Base-by-base conservation (phyloP, 1,140 invertebrate genomes). In the Kradibia gibbosae region DNA sequence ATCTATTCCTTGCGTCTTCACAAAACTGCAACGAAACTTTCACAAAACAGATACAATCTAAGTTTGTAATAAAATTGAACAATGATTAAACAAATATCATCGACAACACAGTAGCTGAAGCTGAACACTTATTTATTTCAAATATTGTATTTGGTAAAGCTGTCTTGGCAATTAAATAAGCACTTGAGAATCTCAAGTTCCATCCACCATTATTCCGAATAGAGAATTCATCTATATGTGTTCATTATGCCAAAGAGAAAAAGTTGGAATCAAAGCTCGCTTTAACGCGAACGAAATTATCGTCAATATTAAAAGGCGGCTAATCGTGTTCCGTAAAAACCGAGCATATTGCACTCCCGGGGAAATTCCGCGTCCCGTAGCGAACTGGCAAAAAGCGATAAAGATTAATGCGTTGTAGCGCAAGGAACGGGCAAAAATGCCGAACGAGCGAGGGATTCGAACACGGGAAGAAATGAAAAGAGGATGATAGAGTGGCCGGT, bases 291-390 rank as follows among this genome's bases (percentile, higher is more conserved):
- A 25, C 25, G 3, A 8, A 57, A 57, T 28, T 25, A 57, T 25
- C 25, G 55, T 57, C 1, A 25, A 57, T 57, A 57, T 28, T 3
- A 57, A 62, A 31, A 62, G 25, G 57, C 4, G 13, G 28, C 62
- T 39, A 65, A 36, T 65, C 13, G 62, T 65, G 34, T 36, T 65
- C 34, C 62, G 31, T 65, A 65, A 65, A 36, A 36, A 34, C 62
- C 62, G 62, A 65, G 34, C 62, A 65, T 39, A 36, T 65, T 31
- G 62, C 31, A 36, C 62, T 36, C 31, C 36, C 62, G 34, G 28
- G 34, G 13, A 39, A 65, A 65, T 36, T 65, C 31, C 34, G 11
- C 3, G 34, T 39, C 17, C 28, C 22, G 62, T 15, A 25, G 31
- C 5, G 13, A 22, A 17, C 34, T 25, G 25, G 55, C 4, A 57